Evolutionary conservation across 1,140 invertebrate genomes (phyloP).

Genomic region (Drosophila truncata): DNA sequence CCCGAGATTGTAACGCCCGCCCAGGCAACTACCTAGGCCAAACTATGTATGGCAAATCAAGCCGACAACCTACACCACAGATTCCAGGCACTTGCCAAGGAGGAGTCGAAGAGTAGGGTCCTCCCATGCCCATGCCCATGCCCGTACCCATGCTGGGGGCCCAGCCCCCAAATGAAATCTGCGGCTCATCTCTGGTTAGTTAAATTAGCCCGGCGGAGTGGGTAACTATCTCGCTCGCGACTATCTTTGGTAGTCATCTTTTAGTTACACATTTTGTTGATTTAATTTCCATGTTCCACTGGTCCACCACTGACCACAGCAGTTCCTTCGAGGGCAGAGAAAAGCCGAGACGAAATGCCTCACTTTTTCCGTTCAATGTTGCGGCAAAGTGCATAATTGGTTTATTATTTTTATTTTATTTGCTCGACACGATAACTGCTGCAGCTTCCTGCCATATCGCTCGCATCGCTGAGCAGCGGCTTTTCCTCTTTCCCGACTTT

Average conservation of each 20-base stretch:
- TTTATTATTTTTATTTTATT: constrained; percentile 81
- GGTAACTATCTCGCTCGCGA: constrained; percentile 64
- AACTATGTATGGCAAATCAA: constrained; percentile 77
- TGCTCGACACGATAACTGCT: constrained; percentile 56
- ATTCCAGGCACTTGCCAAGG: constrained; percentile 49
- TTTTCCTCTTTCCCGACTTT: constrained; percentile 7
- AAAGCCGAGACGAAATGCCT: constrained; percentile 6
- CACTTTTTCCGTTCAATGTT: constrained; percentile 71
- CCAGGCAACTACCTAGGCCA: constrained; percentile 48
- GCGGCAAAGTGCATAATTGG: constrained; percentile 84
- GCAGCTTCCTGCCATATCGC: constrained; percentile 79
- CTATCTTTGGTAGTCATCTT: constrained; percentile 72
- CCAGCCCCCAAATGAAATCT: constrained; percentile 48
- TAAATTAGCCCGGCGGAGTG: constrained; percentile 69
- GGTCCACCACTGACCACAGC: constrained; percentile 63
- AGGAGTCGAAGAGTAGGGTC: constrained; percentile 12
- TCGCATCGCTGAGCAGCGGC: constrained; percentile 71
- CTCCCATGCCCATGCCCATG: constrained; percentile 12
- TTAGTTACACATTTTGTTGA: constrained; percentile 80
- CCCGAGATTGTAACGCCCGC: constrained; percentile 80
- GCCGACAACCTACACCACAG: constrained; percentile 54
- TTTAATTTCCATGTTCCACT: constrained; percentile 77
- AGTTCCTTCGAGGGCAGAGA: constrained; percentile 22
- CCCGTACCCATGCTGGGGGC: constrained; percentile 3
- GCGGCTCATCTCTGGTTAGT: constrained; percentile 58